These are phyloP conservation scores for Pentalonia nigronervosa DNA, from an alignment of 1,140 invertebrate species.

Conservation along the genomic window DNA sequence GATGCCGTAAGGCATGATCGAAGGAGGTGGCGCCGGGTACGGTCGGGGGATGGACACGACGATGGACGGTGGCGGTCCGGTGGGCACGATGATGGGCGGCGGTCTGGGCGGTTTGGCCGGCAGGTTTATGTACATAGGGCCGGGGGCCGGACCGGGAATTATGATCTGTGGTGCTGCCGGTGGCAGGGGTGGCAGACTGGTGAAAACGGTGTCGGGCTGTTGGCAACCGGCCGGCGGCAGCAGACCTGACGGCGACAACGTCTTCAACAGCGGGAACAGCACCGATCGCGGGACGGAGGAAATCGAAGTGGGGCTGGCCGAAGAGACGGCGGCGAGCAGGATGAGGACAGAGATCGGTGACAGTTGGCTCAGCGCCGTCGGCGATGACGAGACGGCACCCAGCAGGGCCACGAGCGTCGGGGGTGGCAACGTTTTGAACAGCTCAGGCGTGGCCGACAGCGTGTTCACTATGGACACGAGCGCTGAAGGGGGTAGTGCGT, in stretches of 20 bases:
- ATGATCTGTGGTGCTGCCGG: not conserved
- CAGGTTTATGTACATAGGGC: not conserved
- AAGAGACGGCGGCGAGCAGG: not conserved
- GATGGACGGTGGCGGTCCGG: constrained; percentile 38
- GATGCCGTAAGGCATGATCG: not conserved
- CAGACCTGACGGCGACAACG: not conserved
- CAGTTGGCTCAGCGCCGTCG: not conserved
- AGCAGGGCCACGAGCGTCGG: not conserved
- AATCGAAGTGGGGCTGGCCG: not conserved
- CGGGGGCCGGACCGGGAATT: not conserved
- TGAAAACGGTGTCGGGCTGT: not conserved
- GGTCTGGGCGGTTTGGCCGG: not conserved
- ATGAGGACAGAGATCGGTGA: not conserved
- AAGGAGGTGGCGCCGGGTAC: not conserved
- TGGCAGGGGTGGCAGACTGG: not conserved
- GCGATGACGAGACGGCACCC: not conserved
- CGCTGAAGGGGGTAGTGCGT: not conserved
- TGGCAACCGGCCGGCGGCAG: not conserved
- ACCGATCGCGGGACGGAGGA: not conserved
- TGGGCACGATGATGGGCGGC: not conserved
- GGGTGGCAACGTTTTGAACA: not conserved
- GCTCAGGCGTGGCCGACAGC: not conserved
- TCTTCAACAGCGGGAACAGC: not conserved
- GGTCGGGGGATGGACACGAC: constrained; percentile 25
- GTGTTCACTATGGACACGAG: not conserved